Evolutionary conservation across 2,113 vertebrate genomes (phyloP), one percentile per base, ranked within the genome.

Genomic region (Tautogolabrus adspersus): DNA sequence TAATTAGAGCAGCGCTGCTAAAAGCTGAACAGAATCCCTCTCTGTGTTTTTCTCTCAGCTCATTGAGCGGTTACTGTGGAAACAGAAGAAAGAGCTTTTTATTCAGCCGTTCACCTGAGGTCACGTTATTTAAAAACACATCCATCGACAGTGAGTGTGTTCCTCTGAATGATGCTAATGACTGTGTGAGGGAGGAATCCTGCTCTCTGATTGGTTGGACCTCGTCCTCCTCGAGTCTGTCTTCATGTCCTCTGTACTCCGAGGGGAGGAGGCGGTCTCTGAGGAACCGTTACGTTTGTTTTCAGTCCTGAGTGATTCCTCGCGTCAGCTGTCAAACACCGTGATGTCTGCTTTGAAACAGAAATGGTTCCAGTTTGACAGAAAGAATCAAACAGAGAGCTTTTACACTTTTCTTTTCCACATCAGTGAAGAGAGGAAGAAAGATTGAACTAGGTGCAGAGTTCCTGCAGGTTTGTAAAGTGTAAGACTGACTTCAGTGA

Each of bases 1-100:
- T 64, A 44, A 69, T 68, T 55, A 26, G 37, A 66, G 49, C 23
- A 66, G 37, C 2, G 0, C 16, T 2, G 38, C 47, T 47, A 37
- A 66, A 66, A 44, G 55, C 40, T 5, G 11, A 37, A 42, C 22
- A 68, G 34, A 68, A 40, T 47, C 40, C 30, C 52, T 70, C 30
- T 19, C 54, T 49, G 30, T 72, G 54, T 66, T 54, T 65, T 30
- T 52, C 51, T 49, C 16, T 67, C 21, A 52, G 42, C 54, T 61
- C 18, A 23, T 38, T 37, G 44, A 77, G 22, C 12, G 63, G 81
- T 79, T 70, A 47, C 75, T 19, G 5, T 54, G 71, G 81, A 75
- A 83, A 83, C 75, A 56, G 38, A 42, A 42, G 42, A 34, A 60
- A 44, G 23, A 47, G 37, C 47, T 61, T 15, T 83, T 68, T 67